phyloP scores from a whole-genome alignment of 2,888 invertebrate species.

The Bedellia somnulentella region DNA sequence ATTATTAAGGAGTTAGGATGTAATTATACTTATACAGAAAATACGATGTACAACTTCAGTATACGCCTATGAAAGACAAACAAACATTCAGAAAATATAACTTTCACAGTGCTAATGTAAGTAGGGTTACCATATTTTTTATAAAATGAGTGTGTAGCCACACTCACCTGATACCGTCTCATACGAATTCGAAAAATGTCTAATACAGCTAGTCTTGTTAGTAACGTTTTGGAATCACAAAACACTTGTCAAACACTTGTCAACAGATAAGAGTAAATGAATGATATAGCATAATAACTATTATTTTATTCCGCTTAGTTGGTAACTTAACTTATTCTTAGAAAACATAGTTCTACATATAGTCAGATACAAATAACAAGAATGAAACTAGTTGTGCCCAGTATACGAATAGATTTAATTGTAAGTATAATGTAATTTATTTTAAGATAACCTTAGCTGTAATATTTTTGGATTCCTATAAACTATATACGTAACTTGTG shows the following conservation, averaged over 20 bases:
- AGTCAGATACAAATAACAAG: slow-evolving; percentile 55
- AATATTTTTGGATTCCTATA: slow-evolving; percentile 63
- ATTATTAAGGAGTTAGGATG: slow-evolving; percentile 22
- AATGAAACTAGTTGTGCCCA: slow-evolving; percentile 62
- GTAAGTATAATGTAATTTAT: slow-evolving; percentile 46
- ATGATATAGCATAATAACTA: too few species aligned
- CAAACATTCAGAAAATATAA: slow-evolving; percentile 8
- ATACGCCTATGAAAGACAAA: slow-evolving; percentile 44
- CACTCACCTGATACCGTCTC: too few species aligned
- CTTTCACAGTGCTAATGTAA: slow-evolving; percentile 3
- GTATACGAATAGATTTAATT: slow-evolving; percentile 56
- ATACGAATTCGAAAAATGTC: too few species aligned
- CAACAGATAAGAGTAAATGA: too few species aligned
- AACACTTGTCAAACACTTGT: too few species aligned
- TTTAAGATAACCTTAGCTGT: slow-evolving; percentile 55
- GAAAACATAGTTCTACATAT: slow-evolving; percentile 51
- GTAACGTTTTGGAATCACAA: too few species aligned
- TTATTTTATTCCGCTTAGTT: slow-evolving; percentile 56
- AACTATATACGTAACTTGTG: slow-evolving; percentile 50
- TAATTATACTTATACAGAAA: too few species aligned
- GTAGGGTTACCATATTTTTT: slow-evolving; percentile 5
- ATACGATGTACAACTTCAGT: slow-evolving; percentile 59
- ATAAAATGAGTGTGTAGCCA: too few species aligned
- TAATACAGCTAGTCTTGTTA: too few species aligned
- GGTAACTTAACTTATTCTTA: slow-evolving; percentile 58